Conservation (phyloP, 2,797 vertebrate species). For the Pempheris klunzingeri region DNA sequence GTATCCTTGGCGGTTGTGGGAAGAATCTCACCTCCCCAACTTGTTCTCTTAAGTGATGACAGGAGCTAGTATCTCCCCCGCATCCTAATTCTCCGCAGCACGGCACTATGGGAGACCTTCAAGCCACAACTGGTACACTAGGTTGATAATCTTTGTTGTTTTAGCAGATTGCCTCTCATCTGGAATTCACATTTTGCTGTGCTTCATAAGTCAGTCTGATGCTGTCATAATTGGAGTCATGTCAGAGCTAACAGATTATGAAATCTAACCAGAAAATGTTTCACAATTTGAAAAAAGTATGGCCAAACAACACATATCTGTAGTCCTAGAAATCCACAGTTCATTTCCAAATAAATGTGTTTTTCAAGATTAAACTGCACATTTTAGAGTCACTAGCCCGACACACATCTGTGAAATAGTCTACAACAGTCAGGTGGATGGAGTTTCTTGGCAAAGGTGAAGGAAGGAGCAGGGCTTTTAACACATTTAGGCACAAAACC, state of each 20-base stretch:
- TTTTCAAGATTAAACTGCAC: too few relatives aligned
- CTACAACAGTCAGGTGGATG: too few relatives aligned
- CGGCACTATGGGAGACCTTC: slow-evolving; percentile 50
- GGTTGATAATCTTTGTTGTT: slow-evolving; percentile 44
- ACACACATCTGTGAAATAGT: too few relatives aligned
- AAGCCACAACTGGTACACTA: slow-evolving; percentile 61
- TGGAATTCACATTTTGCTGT: slow-evolving; percentile 41
- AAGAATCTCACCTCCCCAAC: slow-evolving; percentile 70
- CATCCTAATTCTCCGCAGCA: slow-evolving; percentile 56
- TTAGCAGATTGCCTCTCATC: slow-evolving; percentile 42
- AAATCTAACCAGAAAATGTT: slow-evolving; percentile 19
- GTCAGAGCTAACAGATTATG: slow-evolving; percentile 1
- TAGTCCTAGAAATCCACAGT: too few relatives aligned
- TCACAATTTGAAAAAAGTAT: background rate
- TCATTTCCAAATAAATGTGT: too few relatives aligned
- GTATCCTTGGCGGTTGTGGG: slow-evolving; percentile 63
- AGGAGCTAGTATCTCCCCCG: slow-evolving; percentile 67
- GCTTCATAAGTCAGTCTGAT: slow-evolving; percentile 59
- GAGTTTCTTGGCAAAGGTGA: too few relatives aligned
- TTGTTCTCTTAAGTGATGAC: slow-evolving; percentile 75
- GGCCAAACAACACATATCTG: too few relatives aligned
- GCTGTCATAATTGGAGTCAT: slow-evolving; percentile 35
- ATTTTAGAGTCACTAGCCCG: too few relatives aligned
- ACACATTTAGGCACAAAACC: too few relatives aligned
- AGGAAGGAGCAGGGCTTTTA: too few relatives aligned